A percentile compares a stretch with the other conserved stretches of the same genome.
Evolutionary conservation across 2,888 invertebrate genomes (phyloP).

Genomic region (Rotaria macrura): DNA sequence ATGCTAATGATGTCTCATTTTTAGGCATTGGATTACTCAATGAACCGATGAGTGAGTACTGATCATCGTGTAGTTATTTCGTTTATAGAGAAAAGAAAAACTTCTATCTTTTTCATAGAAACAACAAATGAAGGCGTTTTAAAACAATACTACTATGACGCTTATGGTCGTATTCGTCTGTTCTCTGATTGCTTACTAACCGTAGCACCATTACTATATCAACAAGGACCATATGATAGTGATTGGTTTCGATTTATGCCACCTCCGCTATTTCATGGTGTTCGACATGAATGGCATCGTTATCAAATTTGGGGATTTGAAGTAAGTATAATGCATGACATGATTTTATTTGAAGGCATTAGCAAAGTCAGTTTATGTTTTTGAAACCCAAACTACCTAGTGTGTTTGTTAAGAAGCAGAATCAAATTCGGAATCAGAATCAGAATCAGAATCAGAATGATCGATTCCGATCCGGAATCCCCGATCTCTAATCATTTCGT

Average conservation of each 20-base stretch:
- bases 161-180: not conserved
- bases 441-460: no score
- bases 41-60: no score
- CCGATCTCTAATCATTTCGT: no score
- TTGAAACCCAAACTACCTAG: no score
- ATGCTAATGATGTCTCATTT: not conserved
- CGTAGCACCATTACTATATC: not conserved
- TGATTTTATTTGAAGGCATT: no score
- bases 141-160: not conserved
- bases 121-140: not conserved
- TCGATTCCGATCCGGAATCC: no score
- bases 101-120: not conserved
- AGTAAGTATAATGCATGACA: not conserved
- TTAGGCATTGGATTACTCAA: not conserved
- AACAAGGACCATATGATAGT: not conserved
- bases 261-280: not conserved
- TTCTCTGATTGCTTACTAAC: not conserved
- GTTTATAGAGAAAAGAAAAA: no score
- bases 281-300: not conserved
- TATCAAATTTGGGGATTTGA: not conserved
- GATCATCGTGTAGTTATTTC: no score
- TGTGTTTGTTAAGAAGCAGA: no score
- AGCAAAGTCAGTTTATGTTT: no score
- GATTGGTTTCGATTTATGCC: not conserved
- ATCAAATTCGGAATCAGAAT: no score